Evolutionary conservation across 2,888 invertebrate species (phyloP).

Genomic region (Agrilus mali): DNA sequence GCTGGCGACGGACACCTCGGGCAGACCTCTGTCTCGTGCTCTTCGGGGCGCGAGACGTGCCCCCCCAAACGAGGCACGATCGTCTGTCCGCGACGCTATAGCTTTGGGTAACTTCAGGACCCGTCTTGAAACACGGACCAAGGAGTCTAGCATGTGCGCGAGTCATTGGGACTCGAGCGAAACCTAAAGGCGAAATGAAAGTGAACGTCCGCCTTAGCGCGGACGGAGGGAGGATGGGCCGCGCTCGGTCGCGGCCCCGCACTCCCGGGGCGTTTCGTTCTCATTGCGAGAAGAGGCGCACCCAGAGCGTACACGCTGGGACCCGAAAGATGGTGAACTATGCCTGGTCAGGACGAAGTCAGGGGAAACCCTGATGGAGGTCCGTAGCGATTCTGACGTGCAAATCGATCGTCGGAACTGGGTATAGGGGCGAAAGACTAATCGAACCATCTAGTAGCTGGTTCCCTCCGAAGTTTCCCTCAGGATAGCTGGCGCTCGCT

Average conservation of each 20-base stretch:
- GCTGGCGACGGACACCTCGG: constrained; percentile 1
- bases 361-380: constrained; percentile 59
- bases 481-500: constrained; percentile 52
- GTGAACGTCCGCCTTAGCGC: constrained; percentile 36
- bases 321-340: constrained; percentile 66
- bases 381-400: constrained; percentile 64
- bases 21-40: no score
- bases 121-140: constrained; percentile 71
- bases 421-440: constrained; percentile 60
- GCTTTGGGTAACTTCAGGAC: constrained; percentile 39
- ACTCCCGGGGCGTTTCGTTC: constrained; percentile 45
- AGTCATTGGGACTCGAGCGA: constrained; percentile 47
- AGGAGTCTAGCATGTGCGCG: constrained; percentile 60
- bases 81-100: constrained; percentile 27
- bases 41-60: no score
- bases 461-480: constrained; percentile 66
- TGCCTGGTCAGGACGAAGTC: constrained; percentile 58
- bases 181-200: constrained; percentile 56
- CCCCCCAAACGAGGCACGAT: constrained; percentile 2
- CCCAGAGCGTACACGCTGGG: no score
- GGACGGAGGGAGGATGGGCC: constrained; percentile 37
- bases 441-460: constrained; percentile 70
- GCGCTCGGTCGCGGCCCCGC: constrained; percentile 31
- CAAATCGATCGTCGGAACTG: constrained; percentile 68
- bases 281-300: no score